These are phyloP conservation scores for Saxicola maurus DNA, from an alignment of 2,797 vertebrate genomes.

Conservation along the genomic window DNA sequence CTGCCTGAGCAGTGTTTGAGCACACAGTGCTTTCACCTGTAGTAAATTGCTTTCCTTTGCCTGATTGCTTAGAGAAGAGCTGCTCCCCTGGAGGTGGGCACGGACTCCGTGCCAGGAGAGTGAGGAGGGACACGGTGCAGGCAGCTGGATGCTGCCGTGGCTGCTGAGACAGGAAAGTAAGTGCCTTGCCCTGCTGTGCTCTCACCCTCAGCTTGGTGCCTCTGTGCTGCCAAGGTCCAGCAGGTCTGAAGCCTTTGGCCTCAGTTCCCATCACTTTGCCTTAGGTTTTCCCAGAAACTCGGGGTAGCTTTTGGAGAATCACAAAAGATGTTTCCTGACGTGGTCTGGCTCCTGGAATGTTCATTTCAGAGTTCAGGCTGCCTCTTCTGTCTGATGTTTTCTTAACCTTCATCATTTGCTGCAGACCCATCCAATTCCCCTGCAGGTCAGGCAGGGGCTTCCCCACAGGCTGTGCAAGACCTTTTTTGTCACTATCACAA, in stretches of 20 bases:
- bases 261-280: neutral
- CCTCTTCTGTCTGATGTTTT: neutral
- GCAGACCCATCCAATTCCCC: neutral
- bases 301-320: neutral
- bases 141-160: neutral
- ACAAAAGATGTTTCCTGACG: neutral
- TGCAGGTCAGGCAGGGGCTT: neutral
- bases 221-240: neutral
- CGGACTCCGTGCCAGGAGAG: fast-evolving
- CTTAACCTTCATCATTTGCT: neutral
- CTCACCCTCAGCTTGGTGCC: neutral
- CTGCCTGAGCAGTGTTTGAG: neutral
- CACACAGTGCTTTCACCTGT: neutral
- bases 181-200: fast-evolving
- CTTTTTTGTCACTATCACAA: neutral
- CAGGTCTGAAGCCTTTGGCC: neutral
- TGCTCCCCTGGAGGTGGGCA: neutral
- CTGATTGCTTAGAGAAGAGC: neutral
- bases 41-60: neutral
- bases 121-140: fast-evolving
- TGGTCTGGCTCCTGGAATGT: neutral
- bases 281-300: neutral
- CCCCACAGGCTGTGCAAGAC: neutral
- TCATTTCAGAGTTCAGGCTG: neutral
- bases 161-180: fast-evolving